Evolutionary conservation across 2,797 vertebrate species (phyloP), one percentile per base, ranked within the genome.

Genomic region (Pseudopleuronectes americanus): DNA sequence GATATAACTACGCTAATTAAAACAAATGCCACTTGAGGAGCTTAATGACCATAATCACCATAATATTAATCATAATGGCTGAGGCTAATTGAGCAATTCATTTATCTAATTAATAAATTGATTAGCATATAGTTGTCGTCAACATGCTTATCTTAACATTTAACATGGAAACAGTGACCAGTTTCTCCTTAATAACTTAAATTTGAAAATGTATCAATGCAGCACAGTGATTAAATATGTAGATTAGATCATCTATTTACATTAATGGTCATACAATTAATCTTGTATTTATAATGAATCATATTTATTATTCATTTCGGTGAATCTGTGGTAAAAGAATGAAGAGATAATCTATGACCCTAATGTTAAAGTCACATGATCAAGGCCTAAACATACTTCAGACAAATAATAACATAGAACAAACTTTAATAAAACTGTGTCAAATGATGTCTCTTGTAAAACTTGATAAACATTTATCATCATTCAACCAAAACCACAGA

Each of bases 41-140:
- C 45, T 36, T 57, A 33, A 51, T 68, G 36, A 54, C 13, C 43
- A 41, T 77, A 68, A 73, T 79, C 59, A 57, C 31, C 61, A 69
- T 53, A 68, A 51, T 36, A 80, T 74, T 58, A 73, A 77, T 77
- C 57, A 63, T 69, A 60, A 76, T 70, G 47, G 64, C 52, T 51
- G 9, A n/a, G 10, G 51, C 45, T 70, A 70, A 81, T 71, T 22
- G 68, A 67, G 60, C 28, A 38, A 65, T 77, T 66, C 16, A 65
- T 74, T 16, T 33, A 38, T 13, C 38, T 58, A 56, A 77, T 71
- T 66, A 65, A 77, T 52, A 51, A 22, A 69, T 41, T 51, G 19
- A 81, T 53, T 48, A 67, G 33, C 47, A 71, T 67, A 56, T 6
- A 58, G 10, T 2, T 64, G 48, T 70, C 57, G 61, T 74, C 59